phyloP scores from a whole-genome alignment of 1,140 invertebrate genomes.

The Atta texana region DNA sequence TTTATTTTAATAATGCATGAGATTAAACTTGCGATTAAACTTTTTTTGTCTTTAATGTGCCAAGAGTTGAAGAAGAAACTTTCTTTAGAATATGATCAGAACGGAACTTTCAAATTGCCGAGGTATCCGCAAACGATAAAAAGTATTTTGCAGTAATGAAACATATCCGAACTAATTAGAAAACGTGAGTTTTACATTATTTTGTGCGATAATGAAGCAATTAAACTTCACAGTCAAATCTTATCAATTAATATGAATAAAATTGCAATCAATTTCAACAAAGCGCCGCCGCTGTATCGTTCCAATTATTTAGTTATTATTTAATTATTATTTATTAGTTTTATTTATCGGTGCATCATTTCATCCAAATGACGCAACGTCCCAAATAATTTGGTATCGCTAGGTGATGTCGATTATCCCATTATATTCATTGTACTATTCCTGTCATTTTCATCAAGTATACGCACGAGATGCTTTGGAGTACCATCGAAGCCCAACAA shows the following conservation, averaged over 20 bases:
- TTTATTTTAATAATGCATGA: constrained; percentile 51
- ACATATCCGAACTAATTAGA: neutral
- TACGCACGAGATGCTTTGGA: constrained; percentile 19
- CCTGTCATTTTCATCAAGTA: constrained; percentile 42
- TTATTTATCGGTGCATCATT: constrained; percentile 19
- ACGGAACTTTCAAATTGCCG: constrained; percentile 44
- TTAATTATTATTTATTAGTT: too few relatives aligned
- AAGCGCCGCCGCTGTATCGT: neutral
- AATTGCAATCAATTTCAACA: neutral
- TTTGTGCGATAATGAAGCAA: neutral
- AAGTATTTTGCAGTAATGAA: constrained; percentile 21
- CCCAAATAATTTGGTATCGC: constrained; percentile 14
- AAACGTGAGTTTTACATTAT: constrained; percentile 25
- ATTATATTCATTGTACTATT: constrained; percentile 55
- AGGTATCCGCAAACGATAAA: constrained; percentile 7
- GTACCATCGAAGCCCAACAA: constrained; percentile 56
- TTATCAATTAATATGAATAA: constrained; percentile 20
- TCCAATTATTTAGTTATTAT: neutral
- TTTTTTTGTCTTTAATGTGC: constrained; percentile 52
- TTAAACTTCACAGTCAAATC: neutral
- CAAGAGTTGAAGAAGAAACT: constrained; percentile 41
- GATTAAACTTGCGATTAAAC: constrained; percentile 61
- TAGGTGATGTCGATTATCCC: neutral
- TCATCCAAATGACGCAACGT: constrained; percentile 19
- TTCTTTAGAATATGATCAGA: constrained; percentile 8